A percentile compares a stretch with the other conserved stretches of the same genome.
Conservation (phyloP, 2,113 vertebrate species). For the Lophochroa leadbeateri region DNA sequence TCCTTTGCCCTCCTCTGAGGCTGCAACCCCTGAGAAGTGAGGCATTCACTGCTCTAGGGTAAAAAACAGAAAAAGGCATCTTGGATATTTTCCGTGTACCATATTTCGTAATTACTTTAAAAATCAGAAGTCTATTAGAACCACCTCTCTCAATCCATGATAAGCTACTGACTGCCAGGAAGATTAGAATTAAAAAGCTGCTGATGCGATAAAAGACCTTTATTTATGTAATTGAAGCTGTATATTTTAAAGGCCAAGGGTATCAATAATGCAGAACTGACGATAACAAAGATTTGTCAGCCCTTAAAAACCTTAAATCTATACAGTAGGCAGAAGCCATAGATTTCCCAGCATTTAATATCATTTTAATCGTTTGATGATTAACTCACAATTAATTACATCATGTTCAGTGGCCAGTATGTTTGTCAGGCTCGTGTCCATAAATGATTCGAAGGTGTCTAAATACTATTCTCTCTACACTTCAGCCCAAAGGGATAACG, state of each 20-base stretch:
- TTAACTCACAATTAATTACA: background rate
- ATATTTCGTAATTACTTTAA: background rate
- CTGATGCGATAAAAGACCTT: background rate
- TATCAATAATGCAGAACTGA: background rate
- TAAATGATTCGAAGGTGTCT: background rate
- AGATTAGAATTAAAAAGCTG: background rate
- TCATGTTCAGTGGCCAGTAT: background rate
- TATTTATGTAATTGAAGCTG: background rate
- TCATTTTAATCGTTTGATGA: background rate
- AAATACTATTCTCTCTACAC: background rate
- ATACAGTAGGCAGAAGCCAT: background rate
- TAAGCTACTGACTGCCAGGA: background rate
- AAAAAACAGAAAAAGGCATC: background rate
- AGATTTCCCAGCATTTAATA: background rate
- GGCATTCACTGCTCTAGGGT: background rate
- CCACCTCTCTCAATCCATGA: background rate
- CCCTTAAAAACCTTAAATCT: background rate
- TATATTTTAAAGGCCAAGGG: slow-evolving; percentile 26
- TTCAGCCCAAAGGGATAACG: background rate
- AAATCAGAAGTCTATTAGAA: background rate
- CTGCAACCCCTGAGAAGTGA: background rate
- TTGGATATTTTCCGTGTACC: background rate
- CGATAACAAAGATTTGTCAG: background rate
- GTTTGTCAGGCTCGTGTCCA: background rate
- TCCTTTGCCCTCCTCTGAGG: background rate